A percentile compares a stretch with the other conserved stretches of the same genome.
Evolutionary conservation across 1,140 invertebrate genomes (phyloP).

Genomic region (Manduca sexta): DNA sequence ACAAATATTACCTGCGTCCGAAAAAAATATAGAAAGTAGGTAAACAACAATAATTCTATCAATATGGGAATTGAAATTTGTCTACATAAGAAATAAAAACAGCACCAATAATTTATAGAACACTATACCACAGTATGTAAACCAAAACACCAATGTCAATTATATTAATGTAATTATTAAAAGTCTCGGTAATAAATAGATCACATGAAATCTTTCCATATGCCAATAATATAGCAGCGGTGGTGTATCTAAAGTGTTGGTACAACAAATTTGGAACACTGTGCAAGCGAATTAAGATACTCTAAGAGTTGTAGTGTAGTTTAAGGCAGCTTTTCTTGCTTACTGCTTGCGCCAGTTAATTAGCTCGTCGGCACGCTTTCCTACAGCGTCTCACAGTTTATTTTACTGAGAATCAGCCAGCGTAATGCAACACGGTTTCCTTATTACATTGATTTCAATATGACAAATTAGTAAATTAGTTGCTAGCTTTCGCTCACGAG

Average conservation of each 20-base stretch:
- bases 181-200: too few relatives aligned
- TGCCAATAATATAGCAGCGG: background rate
- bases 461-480: background rate
- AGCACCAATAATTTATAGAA: too few relatives aligned
- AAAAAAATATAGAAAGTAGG: too few relatives aligned
- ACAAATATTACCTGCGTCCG: too few relatives aligned
- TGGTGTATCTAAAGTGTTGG: slow-evolving; percentile 1
- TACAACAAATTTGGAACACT: slow-evolving; percentile 12
- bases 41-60: too few relatives aligned
- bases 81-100: too few relatives aligned
- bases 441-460: background rate
- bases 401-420: slow-evolving; percentile 1
- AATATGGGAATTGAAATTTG: too few relatives aligned
- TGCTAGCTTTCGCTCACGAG: too few relatives aligned
- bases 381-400: slow-evolving; percentile 3
- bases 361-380: slow-evolving; percentile 12
- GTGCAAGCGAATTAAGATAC: slow-evolving; percentile 13
- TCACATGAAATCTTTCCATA: too few relatives aligned
- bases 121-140: too few relatives aligned
- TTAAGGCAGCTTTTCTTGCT: slow-evolving; percentile 13
- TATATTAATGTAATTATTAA: too few relatives aligned
- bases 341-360: slow-evolving; percentile 17
- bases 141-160: too few relatives aligned
- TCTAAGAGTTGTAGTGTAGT: slow-evolving; percentile 13
- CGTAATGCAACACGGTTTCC: slow-evolving; percentile 2